phyloP scores from a whole-genome alignment of 1,140 invertebrate genomes.

The Drosophila asahinai region DNA sequence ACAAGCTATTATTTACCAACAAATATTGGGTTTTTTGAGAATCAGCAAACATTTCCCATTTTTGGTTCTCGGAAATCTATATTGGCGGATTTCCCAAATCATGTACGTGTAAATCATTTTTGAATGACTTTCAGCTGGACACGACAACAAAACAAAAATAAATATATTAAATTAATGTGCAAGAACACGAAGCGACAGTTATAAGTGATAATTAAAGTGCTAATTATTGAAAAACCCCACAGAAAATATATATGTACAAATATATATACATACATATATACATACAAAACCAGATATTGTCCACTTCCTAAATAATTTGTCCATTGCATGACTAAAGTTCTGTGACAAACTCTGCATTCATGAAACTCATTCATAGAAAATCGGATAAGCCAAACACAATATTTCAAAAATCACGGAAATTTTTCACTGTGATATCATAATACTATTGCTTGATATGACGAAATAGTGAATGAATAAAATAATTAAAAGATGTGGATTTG shows the following conservation, averaged over 20 bases:
- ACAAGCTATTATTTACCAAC: constrained; percentile 9
- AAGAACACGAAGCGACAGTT: constrained; percentile 54
- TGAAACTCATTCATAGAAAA: constrained; percentile 22
- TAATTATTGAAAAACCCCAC: constrained; percentile 51
- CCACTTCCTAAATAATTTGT: constrained; percentile 39
- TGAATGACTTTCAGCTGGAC: neutral
- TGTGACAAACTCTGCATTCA: constrained; percentile 20
- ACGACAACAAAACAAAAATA: constrained; percentile 2
- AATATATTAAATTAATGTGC: constrained; percentile 18
- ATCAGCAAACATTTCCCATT: neutral
- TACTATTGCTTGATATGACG: neutral
- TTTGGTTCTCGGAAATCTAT: constrained; percentile 25
- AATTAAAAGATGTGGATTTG: too few relatives aligned
- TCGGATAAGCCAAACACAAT: constrained; percentile 12
- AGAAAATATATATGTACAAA: neutral
- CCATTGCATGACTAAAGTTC: constrained; percentile 35
- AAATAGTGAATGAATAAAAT: neutral
- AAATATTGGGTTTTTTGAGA: constrained; percentile 13
- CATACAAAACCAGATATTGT: constrained; percentile 2
- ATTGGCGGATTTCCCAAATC: constrained; percentile 33
- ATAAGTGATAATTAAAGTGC: constrained; percentile 58
- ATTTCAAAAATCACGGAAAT: constrained; percentile 13
- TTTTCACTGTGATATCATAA: constrained; percentile 17
- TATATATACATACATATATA: neutral
- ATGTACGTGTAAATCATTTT: constrained; percentile 62